Evolutionary conservation across 2,113 vertebrate species (phyloP).

Genomic region (Aleadryas rufinucha): DNA sequence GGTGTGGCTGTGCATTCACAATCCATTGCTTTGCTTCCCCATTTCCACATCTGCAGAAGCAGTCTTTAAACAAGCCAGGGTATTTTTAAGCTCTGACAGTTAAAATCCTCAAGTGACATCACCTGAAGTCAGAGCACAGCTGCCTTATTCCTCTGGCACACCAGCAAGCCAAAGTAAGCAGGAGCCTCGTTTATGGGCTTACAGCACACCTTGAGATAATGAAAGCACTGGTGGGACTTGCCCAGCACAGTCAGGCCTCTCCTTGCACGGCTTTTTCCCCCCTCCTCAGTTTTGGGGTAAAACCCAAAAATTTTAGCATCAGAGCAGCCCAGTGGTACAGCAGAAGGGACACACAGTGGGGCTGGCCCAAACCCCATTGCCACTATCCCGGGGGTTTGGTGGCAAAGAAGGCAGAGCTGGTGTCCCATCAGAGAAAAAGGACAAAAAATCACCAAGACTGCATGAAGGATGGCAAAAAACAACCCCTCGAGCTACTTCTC

Average conservation of each 20-base stretch:
- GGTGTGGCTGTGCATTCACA: not conserved
- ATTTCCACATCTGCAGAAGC: slow-evolving; percentile 31
- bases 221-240: not conserved
- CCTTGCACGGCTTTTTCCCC: fast-evolving
- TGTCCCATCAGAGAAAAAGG: not conserved
- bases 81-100: slow-evolving; percentile 42
- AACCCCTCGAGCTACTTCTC: not conserved
- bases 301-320: not conserved
- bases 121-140: slow-evolving; percentile 32
- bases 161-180: slow-evolving; percentile 32
- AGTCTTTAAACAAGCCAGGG: not conserved
- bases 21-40: not conserved
- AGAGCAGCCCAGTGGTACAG: not conserved
- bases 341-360: not conserved
- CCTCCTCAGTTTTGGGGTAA: not conserved
- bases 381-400: not conserved
- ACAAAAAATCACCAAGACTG: not conserved
- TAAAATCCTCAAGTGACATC: slow-evolving; percentile 49
- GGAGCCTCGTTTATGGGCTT: not conserved
- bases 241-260: not conserved
- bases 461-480: fast-evolving
- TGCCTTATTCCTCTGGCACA: slow-evolving; percentile 22
- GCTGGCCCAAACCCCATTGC: not conserved
- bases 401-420: not conserved
- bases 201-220: slow-evolving; percentile 24